Percentiles rank a stretch among this genome's conserved stretches.
phyloP scores from a whole-genome alignment of 2,888 invertebrate genomes.

The Mystacides longicornis region DNA sequence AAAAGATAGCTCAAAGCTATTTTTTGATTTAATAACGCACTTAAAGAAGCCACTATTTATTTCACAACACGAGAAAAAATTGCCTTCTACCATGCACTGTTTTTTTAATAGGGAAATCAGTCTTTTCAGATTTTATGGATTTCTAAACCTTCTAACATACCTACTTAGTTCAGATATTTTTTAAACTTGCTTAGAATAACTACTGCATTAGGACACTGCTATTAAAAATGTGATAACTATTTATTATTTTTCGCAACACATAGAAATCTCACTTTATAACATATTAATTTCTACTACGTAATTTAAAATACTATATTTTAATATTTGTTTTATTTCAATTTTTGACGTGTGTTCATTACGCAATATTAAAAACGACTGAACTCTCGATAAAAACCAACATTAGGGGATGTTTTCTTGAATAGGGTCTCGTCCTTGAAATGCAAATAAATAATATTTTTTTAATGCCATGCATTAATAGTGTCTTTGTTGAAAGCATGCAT shows the following conservation, averaged over 20 bases:
- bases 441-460: slow-evolving; percentile 12
- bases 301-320: background rate
- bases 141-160: too few relatives aligned
- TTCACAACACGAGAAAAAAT: too few relatives aligned
- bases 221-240: too few relatives aligned
- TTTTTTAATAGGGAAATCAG: too few relatives aligned
- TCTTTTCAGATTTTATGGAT: too few relatives aligned
- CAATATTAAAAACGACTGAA: slow-evolving; percentile 18
- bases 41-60: too few relatives aligned
- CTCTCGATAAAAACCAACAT: slow-evolving; percentile 2
- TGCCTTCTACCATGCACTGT: too few relatives aligned
- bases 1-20: too few relatives aligned
- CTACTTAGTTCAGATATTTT: too few relatives aligned
- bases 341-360: slow-evolving; percentile 17
- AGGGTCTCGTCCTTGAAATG: slow-evolving; percentile 16
- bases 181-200: too few relatives aligned
- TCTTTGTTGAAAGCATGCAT: background rate
- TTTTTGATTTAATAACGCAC: too few relatives aligned
- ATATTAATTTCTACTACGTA: background rate
- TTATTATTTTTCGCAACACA: background rate
- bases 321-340: background rate
- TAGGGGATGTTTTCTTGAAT: slow-evolving; percentile 14
- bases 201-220: too few relatives aligned
- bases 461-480: background rate
- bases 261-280: background rate